Evolutionary conservation across 53 echinoderm and acorn worm genomes (phyloP), one percentile per base, ranked within the genome.

Genomic region (Patiria pectinifera): DNA sequence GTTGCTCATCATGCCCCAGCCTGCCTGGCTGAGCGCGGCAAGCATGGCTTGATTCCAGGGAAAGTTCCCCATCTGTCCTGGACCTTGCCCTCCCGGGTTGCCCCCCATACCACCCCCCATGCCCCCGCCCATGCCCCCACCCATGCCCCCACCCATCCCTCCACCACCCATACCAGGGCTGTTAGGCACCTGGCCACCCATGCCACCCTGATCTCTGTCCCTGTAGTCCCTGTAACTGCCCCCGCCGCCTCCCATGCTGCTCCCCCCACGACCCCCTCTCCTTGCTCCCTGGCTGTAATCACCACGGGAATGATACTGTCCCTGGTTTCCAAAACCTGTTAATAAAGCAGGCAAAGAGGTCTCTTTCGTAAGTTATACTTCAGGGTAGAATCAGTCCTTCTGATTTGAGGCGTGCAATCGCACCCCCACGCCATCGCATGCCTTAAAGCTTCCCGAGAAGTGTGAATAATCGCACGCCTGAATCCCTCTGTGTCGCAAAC

Each of bases 21-120:
- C 96, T 9, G 97, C 96, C 75, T 97, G 97, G 59, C 94, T 97
- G 49, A 97, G 92, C 6, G 97, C 97, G n/a, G 97, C 97, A 15
- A 95, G 91, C 48, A 96, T 89, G 91, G 93, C 93, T 9, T 94
- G 96, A 80, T 94, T 96, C 80, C 92, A 92, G 63, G 91, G 94
- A 91, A 97, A 95, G 89, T 92, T 92, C 9, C 95, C 96, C 91
- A 94, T 95, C 79, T 92, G 87, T 26, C 94, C 94, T 25, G 83
- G 80, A 12, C 87, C 89, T 18, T 84, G 92, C 18, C 93, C 92
- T 48, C 92, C 94, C 43, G 90, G 91, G 18, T 89, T 92, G 44
- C 93, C 89, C 13, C 92, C 89, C 86, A 95, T 92, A 4, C 89
- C 92, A 49, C 93, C 91, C 4, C 93, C 91, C 62, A 63, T 81